Evolutionary conservation across 23 tunicate genomes (phyloP).

Genomic region (Phallusia fumigata): DNA sequence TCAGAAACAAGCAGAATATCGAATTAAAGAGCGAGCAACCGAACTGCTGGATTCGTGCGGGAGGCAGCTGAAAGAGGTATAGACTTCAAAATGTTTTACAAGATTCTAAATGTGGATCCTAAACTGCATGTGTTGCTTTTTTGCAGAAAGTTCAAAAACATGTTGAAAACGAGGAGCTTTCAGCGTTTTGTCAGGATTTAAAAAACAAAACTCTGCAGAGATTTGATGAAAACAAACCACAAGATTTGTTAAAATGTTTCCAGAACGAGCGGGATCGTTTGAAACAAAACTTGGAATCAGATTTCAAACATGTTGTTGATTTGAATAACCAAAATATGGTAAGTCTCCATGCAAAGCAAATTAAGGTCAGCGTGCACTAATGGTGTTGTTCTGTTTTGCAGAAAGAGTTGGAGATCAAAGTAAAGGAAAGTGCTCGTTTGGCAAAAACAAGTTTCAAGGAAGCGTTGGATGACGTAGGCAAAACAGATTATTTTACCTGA

Average conservation of each 20-base stretch:
- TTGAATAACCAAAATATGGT: background rate
- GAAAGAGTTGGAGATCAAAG: background rate
- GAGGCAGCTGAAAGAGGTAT: too few relatives aligned
- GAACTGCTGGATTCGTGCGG: too few relatives aligned
- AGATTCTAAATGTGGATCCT: too few relatives aligned
- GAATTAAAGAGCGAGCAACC: too few relatives aligned
- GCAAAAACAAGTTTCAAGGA: too few relatives aligned
- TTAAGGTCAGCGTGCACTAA: background rate
- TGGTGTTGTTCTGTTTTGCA: background rate
- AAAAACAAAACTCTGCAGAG: background rate
- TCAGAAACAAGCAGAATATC: too few relatives aligned
- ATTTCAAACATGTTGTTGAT: background rate
- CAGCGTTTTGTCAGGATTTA: background rate
- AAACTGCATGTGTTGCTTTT: too few relatives aligned
- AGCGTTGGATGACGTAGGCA: too few relatives aligned
- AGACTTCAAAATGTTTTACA: too few relatives aligned
- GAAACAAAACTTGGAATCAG: background rate
- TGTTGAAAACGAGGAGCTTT: too few relatives aligned
- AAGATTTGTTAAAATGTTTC: background rate
- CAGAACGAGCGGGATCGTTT: background rate
- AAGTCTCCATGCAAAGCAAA: background rate
- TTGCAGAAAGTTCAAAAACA: too few relatives aligned
- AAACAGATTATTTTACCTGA: too few relatives aligned
- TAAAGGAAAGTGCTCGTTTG: background rate
- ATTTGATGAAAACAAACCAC: background rate